Base-by-base conservation (phyloP, 2,888 invertebrate species). In the Leptinotarsa tumamoca region DNA sequence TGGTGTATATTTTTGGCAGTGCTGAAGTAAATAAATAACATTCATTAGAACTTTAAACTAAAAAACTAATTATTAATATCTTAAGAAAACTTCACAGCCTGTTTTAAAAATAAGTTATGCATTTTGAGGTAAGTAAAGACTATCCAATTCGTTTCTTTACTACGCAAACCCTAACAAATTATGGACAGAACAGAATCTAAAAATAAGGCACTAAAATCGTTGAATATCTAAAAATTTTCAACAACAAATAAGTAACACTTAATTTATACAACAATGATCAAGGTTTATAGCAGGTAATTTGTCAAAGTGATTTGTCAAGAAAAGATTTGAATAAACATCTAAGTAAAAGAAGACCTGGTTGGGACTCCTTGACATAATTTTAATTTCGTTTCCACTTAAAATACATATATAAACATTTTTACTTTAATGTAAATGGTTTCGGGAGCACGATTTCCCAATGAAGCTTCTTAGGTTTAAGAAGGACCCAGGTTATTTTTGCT, bases 11-110 rank as follows among this genome's bases (percentile, higher is more conserved):
- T 68, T 73, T 76, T 73, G 76, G 73, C 73, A 76, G 71, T 58
- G 68, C 66, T 70, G 67, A 76, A 73, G 67, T 61, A 71, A 72
- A 72, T 73, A 75, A 75, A 78, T 78, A 78, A 76, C 63, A 77
- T 72, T 73, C 63, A 68, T 74, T 72, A 71, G 69, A 71, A 71
- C 50, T 76, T 67, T 74, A 72, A 67, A 69, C 75, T 73, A 73
- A 70, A 66, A 69, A 74, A 75, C 74, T 75, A 75, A 68, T 71
- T 56, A 71, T 63, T 71, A 67, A 74, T 43, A 71, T 74, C 68
- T 72, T 75, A 68, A 75, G 75, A 75, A 54, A 75, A 71, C 68
- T 71, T 75, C 75, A 75, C 75, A 75, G 75, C 75, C 75, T 68
- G 67, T 71, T 67, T 61, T 51, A 63, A 73, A 73, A 69, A 51